These are phyloP conservation scores for Corydoras maculifer DNA, from an alignment of 2,113 vertebrate genomes.

Conservation along the genomic window DNA sequence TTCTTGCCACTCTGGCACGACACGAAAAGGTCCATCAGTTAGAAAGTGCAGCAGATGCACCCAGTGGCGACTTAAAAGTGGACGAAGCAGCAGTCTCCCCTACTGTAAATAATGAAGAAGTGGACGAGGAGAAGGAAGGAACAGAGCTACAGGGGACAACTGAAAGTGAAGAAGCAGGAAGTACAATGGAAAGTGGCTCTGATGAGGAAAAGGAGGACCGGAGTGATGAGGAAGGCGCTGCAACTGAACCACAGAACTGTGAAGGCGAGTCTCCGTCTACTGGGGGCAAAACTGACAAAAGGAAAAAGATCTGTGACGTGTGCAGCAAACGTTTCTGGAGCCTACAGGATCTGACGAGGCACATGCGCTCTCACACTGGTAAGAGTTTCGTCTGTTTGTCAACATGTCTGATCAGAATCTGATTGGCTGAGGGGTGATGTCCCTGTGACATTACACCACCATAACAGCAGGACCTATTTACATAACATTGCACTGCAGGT, in stretches of 20 bases:
- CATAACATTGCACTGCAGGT: no score
- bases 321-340: conserved; percentile 97
- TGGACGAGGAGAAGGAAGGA: conserved; percentile 56
- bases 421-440: no score
- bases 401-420: no score
- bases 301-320: conserved; percentile 94
- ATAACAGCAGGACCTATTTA: no score
- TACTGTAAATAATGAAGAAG: conserved; percentile 46
- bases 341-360: conserved; percentile 92
- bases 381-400: conserved; percentile 17
- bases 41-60: conserved; percentile 52
- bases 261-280: conserved; percentile 57
- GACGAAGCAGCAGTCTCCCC: conserved; percentile 5
- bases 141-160: conserved; percentile 50
- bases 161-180: conserved; percentile 58
- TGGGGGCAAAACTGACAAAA: conserved; percentile 81
- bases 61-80: conserved; percentile 2
- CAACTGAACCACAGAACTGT: conserved; percentile 73
- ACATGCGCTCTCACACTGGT: conserved; percentile 98
- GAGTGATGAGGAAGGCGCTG: conserved; percentile 69
- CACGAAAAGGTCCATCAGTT: conserved; percentile 80
- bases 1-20: conserved; percentile 82
- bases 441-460: no score
- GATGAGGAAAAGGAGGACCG: conserved; percentile 76
- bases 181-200: conserved; percentile 57